These are phyloP conservation scores for Hippocampus comes DNA, from an alignment of 2,113 vertebrate species.

Conservation along the genomic window DNA sequence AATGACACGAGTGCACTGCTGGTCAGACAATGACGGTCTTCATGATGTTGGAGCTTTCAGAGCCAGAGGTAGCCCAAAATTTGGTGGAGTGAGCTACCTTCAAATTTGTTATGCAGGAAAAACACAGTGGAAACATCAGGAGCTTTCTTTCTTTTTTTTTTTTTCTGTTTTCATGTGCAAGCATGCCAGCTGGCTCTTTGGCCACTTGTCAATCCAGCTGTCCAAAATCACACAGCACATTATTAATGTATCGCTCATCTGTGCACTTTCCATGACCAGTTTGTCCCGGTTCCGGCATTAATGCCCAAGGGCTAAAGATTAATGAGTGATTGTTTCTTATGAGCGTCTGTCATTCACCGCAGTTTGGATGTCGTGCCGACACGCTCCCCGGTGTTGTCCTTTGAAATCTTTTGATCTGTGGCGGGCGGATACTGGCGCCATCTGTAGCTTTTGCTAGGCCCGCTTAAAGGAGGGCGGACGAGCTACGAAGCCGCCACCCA, in stretches of 20 bases:
- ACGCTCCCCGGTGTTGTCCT: neutral
- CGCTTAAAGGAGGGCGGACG: neutral
- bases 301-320: neutral
- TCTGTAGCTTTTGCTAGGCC: neutral
- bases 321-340: slow-evolving; percentile 4
- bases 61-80: neutral
- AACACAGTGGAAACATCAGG: neutral
- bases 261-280: neutral
- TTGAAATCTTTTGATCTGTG: neutral
- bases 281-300: neutral
- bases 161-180: neutral
- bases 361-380: neutral
- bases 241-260: slow-evolving; percentile 4
- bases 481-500: no score
- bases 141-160: neutral
- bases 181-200: neutral
- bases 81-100: neutral
- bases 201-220: slow-evolving; percentile 1
- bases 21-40: neutral
- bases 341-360: neutral
- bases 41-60: neutral
- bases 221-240: neutral
- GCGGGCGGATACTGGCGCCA: neutral
- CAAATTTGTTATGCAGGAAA: neutral
- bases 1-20: neutral